Evolutionary conservation across 2,888 invertebrate species (phyloP), one percentile per base, ranked within the genome.

Genomic region (Ctena decussata): DNA sequence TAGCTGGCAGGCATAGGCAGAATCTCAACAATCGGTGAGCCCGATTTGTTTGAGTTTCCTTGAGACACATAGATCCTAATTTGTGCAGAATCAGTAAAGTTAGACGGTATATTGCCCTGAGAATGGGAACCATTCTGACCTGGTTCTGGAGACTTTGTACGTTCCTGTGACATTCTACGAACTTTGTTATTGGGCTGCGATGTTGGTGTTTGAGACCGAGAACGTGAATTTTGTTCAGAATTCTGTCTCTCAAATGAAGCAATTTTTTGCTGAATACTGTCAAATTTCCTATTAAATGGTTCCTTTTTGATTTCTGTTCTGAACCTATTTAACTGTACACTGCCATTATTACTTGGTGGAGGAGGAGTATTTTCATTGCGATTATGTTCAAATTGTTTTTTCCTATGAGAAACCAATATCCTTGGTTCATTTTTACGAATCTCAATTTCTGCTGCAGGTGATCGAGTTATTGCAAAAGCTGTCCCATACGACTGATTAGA

Each of bases 201-300:
- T 18, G 82, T 82, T 32, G 86, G 85, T 15, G 87, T 85, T 37
- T 85, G 85, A 39, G 89, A 89, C 21, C 88, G 39, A 18, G 91
- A 87, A 15, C 84, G 78, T n/a, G 85, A 80, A 41, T 75, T 82
- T 49, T 87, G 86, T 18, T 91, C 91, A 41, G 86, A 86, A 11
- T 85, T 87, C 12, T 86, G 83, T 49, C 91, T 92, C 71, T 96
- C 96, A 92, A 95, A 96, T 27, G 93, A 93, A 21, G 95, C 95
- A 15, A 95, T 90, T 11, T 95, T 90, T 27, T 91, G 84, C 8
- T 94, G 93, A 24, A 96, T 94, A 77, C 95, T 94, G 27, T 94
- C 94, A 73, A 94, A 94, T 72, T 94, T 94, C 83, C 91, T 93
- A n/a, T n/a, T n/a, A 85, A 87, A 97, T 97, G 93, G 90, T n/a